Conservation (phyloP, 2,888 invertebrate species). For the Ormyrus pomaceus region DNA sequence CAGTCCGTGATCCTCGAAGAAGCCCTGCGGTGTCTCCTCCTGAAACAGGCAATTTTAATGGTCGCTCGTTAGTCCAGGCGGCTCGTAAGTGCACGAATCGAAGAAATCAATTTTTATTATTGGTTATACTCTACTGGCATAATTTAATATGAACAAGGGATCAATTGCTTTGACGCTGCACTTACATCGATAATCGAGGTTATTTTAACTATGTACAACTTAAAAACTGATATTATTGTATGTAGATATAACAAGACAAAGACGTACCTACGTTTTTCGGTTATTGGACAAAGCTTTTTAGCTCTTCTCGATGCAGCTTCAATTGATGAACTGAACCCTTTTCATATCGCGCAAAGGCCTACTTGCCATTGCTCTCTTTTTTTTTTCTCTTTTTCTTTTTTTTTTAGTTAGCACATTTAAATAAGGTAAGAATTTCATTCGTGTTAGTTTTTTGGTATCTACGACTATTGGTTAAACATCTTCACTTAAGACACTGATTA, state of each 20-base stretch:
- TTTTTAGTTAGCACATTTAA: slow-evolving; percentile 31
- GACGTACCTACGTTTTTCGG: slow-evolving; percentile 71
- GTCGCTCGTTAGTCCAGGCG: slow-evolving; percentile 12
- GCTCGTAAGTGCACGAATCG: background rate
- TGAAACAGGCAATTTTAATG: slow-evolving; percentile 79
- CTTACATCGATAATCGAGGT: slow-evolving; percentile 55
- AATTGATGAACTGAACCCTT: slow-evolving; percentile 75
- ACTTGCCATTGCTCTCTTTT: slow-evolving; percentile 5
- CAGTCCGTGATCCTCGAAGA: slow-evolving; percentile 99
- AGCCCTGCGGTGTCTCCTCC: slow-evolving; percentile 99
- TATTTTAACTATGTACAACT: slow-evolving; percentile 56
- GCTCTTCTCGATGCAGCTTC: slow-evolving; percentile 74
- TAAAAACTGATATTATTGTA: slow-evolving; percentile 63
- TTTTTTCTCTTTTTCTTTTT: slow-evolving; percentile 33
- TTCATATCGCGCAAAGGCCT: slow-evolving; percentile 66
- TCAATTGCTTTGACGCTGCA: slow-evolving; percentile 74
- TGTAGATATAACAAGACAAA: slow-evolving; percentile 65
- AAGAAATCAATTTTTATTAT: background rate
- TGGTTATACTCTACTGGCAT: background rate
- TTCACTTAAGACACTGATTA: background rate
- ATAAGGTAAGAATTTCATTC: too few species aligned
- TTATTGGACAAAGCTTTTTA: slow-evolving; percentile 65
- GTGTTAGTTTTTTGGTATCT: background rate
- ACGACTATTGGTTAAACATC: background rate
- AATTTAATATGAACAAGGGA: slow-evolving; percentile 70